phyloP scores from a whole-genome alignment of 1,140 invertebrate species.

The Maconellicoccus hirsutus region DNA sequence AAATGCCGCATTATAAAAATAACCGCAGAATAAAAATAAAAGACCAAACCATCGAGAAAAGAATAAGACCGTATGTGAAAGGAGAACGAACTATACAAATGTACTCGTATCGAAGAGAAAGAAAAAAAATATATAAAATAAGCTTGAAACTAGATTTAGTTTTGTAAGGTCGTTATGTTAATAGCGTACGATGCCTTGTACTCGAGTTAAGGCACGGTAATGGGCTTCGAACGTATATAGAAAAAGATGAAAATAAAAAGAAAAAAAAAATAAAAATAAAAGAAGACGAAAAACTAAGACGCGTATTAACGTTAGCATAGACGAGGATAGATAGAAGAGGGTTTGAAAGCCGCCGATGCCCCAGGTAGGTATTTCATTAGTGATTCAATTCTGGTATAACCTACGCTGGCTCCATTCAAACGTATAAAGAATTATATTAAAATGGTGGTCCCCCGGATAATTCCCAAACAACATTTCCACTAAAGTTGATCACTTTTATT shows the following conservation, averaged over 20 bases:
- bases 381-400: slow-evolving; percentile 21
- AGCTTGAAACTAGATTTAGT: slow-evolving; percentile 16
- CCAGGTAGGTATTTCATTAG: slow-evolving; percentile 21
- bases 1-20: slow-evolving; percentile 22
- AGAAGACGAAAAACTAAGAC: slow-evolving; percentile 13
- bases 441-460: slow-evolving; percentile 11
- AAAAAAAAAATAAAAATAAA: not conserved
- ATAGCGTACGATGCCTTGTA: slow-evolving; percentile 17
- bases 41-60: not conserved
- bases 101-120: not conserved
- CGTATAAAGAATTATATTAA: slow-evolving; percentile 19
- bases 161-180: slow-evolving; percentile 22
- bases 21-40: slow-evolving; percentile 21
- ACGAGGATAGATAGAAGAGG: not conserved
- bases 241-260: slow-evolving; percentile 1
- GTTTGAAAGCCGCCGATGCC: slow-evolving; percentile 18
- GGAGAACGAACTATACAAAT: slow-evolving; percentile 6
- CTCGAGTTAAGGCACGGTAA: slow-evolving; percentile 15
- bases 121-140: slow-evolving; percentile 12
- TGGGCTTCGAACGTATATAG: slow-evolving; percentile 17
- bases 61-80: not conserved
- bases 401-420: slow-evolving; percentile 19
- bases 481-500: slow-evolving; percentile 21
- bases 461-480: slow-evolving; percentile 14
- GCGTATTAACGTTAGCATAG: not conserved